A percentile compares a stretch with the other conserved stretches of the same genome.
Evolutionary conservation across 2,113 vertebrate species (phyloP).

Genomic region (Phrynosoma blainvillii): DNA sequence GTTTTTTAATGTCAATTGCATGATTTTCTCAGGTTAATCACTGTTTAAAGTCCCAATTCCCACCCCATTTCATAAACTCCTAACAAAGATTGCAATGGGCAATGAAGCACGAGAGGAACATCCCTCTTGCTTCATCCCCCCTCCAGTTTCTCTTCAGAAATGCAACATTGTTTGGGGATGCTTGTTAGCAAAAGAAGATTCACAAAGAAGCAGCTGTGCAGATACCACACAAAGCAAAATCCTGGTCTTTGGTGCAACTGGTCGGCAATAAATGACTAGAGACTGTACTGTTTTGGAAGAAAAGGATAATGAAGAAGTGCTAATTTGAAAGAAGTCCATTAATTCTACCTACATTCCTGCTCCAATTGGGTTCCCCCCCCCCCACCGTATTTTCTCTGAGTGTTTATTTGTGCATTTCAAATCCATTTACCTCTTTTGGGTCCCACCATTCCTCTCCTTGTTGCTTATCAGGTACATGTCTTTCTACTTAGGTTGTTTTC

Average conservation of each 20-base stretch:
- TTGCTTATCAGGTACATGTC: background rate
- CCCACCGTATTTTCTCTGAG: background rate
- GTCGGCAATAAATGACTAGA: background rate
- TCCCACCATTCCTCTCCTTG: background rate
- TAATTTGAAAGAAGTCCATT: background rate
- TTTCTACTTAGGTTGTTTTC: background rate
- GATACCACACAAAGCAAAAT: background rate
- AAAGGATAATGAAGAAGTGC: background rate
- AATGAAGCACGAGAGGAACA: background rate
- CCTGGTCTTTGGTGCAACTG: background rate
- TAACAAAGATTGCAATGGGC: background rate
- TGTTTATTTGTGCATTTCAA: background rate
- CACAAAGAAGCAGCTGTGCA: too few relatives aligned
- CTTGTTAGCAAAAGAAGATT: background rate
- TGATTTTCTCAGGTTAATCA: too few relatives aligned
- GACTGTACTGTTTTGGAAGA: background rate
- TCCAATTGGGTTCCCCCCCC: background rate
- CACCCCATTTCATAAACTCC: too few relatives aligned
- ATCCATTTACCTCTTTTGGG: background rate
- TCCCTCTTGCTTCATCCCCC: background rate
- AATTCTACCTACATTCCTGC: background rate
- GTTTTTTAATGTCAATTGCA: too few relatives aligned
- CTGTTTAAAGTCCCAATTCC: too few relatives aligned
- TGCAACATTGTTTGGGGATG: background rate
- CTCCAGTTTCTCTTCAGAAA: background rate